Base-by-base conservation (phyloP, 2,888 invertebrate species). In the Mactromeris polynyma region DNA sequence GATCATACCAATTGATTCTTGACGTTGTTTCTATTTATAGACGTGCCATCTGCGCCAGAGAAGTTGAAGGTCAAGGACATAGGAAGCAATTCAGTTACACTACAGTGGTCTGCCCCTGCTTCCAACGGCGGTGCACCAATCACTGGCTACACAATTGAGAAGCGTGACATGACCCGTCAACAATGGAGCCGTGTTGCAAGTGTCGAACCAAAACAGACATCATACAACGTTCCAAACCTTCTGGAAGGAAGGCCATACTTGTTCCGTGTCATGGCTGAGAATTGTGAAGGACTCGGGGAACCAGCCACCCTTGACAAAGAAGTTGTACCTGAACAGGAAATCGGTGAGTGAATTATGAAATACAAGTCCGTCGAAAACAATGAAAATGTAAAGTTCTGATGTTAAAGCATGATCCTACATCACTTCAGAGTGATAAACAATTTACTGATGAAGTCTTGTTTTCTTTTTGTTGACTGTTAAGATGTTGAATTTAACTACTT, bases 191-290 rank as follows among this genome's bases (percentile, higher is more conserved):
- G 93, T 80, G 93, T 94, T 17, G 93, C 93, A 19, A 87, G 94
- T 26, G 93, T 94, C 0, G 93, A 90, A 81, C 92, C 93, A 38
- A 90, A 93, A 26, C 89, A 91, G 40, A 94, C 91, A n/a, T 89
- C 86, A 73, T 95, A 93, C 91, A 94, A 93, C 9, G 94, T 95
- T 14, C 93, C 93, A 21, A 94, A 94, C 83, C 97, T 99, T 26
- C 98, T 98, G 38, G 99, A 99, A 96, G 99, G 99, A 87, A 98
- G 99, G 97, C 98, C 98, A 0, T 99, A 99, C 96, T 98, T 98
- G 96, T 99, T 99, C 97, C 97, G 98, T 21, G 98, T 99, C 0
- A 97, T 98, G 87, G 98, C 98, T 14, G 97, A 98, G 46, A 98
- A 98, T 97, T 98, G 98, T 93, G 99, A 99, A 7, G 99, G 99